These are phyloP conservation scores for Microcebus murinus DNA, from an alignment of 2,113 vertebrate genomes.

Conservation along the genomic window DNA sequence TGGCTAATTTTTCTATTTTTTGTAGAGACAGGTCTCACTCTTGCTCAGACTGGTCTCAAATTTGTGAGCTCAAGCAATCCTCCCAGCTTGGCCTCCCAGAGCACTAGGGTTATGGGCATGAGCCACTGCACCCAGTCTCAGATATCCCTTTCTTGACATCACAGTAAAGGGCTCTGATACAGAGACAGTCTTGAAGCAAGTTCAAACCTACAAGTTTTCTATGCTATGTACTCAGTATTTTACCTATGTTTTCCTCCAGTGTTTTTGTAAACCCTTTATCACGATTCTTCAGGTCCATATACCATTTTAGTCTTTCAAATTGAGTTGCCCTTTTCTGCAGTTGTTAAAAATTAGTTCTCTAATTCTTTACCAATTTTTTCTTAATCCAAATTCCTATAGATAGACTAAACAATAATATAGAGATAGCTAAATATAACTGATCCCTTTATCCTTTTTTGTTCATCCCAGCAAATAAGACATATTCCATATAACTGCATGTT, in stretches of 20 bases:
- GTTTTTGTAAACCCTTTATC: neutral
- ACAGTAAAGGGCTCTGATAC: neutral
- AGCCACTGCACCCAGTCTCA: no score
- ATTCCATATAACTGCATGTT: slow-evolving; percentile 3
- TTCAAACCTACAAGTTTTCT: slow-evolving; percentile 28
- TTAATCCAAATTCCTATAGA: neutral
- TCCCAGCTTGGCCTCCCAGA: no score
- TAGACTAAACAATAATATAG: neutral
- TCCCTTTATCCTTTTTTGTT: slow-evolving; percentile 19
- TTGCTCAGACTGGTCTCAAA: no score
- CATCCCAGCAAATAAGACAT: slow-evolving; percentile 5
- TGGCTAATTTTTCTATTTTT: no score
- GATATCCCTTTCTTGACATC: neutral
- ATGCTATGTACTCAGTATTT: neutral
- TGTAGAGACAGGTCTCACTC: no score
- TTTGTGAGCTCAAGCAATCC: no score
- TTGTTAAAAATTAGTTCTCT: slow-evolving; percentile 38
- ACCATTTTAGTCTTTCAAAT: slow-evolving; percentile 11
- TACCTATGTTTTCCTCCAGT: neutral
- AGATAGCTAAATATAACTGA: neutral
- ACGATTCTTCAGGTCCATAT: neutral
- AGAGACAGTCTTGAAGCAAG: neutral
- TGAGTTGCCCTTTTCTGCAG: neutral
- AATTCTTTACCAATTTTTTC: slow-evolving; percentile 20
- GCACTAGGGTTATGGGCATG: no score